A percentile compares a stretch with the other conserved stretches of the same genome.
Evolutionary conservation across 1,140 invertebrate genomes (phyloP).

Genomic region (Caenorhabditis latens): DNA sequence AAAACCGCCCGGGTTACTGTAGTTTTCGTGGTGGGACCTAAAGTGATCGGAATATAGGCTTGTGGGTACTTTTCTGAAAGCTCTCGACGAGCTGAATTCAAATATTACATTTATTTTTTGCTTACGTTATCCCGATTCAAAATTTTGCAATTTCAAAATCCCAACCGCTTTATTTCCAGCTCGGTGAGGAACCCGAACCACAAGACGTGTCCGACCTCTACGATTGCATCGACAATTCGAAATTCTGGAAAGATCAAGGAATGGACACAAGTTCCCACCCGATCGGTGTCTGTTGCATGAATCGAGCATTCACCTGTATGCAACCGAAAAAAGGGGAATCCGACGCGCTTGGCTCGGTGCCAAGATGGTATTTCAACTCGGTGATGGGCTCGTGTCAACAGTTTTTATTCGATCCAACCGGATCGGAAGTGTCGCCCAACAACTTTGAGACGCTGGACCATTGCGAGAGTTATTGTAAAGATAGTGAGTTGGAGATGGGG

Average conservation of each 20-base stretch:
- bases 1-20: background rate
- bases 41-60: background rate
- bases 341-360: constrained; percentile 69
- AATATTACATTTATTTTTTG: background rate
- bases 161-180: background rate
- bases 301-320: constrained; percentile 75
- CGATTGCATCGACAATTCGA: constrained; percentile 76
- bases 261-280: constrained; percentile 65
- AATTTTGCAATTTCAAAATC: background rate
- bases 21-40: background rate
- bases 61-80: background rate
- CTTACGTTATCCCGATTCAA: too few relatives aligned
- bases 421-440: constrained; percentile 73
- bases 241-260: constrained; percentile 73
- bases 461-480: constrained; percentile 75
- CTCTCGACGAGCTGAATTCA: background rate
- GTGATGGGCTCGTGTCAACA: constrained; percentile 74
- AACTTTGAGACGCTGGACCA: constrained; percentile 76
- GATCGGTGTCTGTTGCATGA: constrained; percentile 75
- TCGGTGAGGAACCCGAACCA: constrained; percentile 35
- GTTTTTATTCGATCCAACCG: constrained; percentile 69
- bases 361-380: constrained; percentile 75
- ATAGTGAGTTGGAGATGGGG: constrained; percentile 20
- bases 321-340: constrained; percentile 75
- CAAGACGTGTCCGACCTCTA: constrained; percentile 73